phyloP scores from a whole-genome alignment of 2,113 vertebrate species.

The Melanostigma gelatinosum region DNA sequence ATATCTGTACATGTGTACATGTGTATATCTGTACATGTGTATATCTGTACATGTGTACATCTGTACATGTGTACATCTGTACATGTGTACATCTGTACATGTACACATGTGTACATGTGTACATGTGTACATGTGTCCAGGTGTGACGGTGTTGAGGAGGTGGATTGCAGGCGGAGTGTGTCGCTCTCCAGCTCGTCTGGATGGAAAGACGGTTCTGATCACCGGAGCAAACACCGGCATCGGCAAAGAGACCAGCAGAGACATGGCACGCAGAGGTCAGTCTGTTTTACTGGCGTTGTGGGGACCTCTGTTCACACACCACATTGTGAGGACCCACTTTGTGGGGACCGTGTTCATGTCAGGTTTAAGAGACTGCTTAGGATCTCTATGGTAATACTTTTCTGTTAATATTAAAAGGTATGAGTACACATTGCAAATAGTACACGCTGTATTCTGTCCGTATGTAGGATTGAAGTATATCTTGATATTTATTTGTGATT shows the following conservation, averaged over 20 bases:
- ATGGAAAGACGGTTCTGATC: conserved; percentile 81
- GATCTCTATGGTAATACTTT: too few relatives aligned
- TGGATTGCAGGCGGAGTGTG: conserved; percentile 81
- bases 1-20: too few relatives aligned
- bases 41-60: not conserved
- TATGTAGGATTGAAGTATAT: too few relatives aligned
- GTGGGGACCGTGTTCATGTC: too few relatives aligned
- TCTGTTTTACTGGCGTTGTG: not conserved
- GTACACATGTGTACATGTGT: not conserved
- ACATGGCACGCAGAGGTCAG: conserved; percentile 80
- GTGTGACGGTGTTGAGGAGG: conserved; percentile 61
- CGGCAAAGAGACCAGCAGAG: conserved; percentile 82
- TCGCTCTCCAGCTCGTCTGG: conserved; percentile 58
- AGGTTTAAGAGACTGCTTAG: too few relatives aligned
- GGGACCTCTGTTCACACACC: not conserved
- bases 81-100: not conserved
- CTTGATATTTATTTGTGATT: too few relatives aligned
- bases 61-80: not conserved
- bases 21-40: not conserved
- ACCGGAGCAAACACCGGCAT: conserved; percentile 85
- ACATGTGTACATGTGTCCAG: conserved; percentile 25
- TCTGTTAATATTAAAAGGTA: too few relatives aligned
- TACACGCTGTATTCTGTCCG: too few relatives aligned
- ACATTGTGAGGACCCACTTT: not conserved
- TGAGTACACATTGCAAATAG: too few relatives aligned